Conservation (phyloP, 1,140 invertebrate species). For the Hyphantria cunea region DNA sequence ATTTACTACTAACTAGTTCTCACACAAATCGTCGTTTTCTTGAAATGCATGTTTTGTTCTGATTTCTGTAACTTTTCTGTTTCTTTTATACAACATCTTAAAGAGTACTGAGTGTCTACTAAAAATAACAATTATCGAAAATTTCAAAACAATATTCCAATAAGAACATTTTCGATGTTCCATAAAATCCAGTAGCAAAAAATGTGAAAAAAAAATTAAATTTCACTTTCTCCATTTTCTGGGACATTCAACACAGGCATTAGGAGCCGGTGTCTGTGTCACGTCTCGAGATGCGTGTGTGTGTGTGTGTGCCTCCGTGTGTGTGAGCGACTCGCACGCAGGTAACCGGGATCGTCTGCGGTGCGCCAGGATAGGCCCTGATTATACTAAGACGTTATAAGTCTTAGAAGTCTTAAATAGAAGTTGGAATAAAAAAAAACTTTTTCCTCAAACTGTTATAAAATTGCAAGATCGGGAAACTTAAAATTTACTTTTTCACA, state of each 20-base stretch:
- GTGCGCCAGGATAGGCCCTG: constrained; percentile 52
- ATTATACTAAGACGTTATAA: constrained; percentile 61
- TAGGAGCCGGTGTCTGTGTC: constrained; percentile 66
- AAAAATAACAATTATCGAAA: no score
- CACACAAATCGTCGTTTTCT: no score
- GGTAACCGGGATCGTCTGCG: constrained; percentile 72
- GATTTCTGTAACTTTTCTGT: no score
- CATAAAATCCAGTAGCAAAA: background rate
- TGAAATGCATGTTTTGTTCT: no score
- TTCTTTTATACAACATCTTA: no score
- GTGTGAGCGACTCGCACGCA: constrained; percentile 54
- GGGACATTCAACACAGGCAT: constrained; percentile 46
- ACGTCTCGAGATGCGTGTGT: constrained; percentile 45
- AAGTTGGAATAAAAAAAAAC: no score
- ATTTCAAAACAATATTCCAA: constrained; percentile 12
- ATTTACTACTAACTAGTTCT: no score
- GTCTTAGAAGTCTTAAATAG: no score
- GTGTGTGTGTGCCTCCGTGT: constrained; percentile 32
- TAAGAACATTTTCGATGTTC: constrained; percentile 34
- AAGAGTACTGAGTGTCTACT: no score
- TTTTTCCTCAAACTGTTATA: no score
- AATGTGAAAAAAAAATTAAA: constrained; percentile 17
- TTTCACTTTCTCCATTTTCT: constrained; percentile 52
- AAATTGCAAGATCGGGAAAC: no score
- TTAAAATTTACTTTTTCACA: no score